Base-by-base conservation (phyloP, 2,113 vertebrate species). In the Centropristis striata region DNA sequence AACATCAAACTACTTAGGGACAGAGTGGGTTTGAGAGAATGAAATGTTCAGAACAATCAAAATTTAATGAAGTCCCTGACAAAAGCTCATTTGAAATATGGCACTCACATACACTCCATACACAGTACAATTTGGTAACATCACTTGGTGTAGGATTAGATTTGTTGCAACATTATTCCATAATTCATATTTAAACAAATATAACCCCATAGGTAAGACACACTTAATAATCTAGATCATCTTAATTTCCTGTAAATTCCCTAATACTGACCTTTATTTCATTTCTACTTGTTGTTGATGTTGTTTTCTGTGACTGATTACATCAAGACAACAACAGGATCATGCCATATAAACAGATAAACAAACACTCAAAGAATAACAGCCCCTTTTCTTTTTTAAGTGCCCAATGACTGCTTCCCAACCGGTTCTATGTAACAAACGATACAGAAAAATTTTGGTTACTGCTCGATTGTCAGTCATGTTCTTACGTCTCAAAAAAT, bases 11-110 rank as follows among this genome's bases (percentile, higher is more conserved):
- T 79, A 66, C 71, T 75, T 16, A 49, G 63, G 55, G 53, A 41
- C 42, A 25, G 41, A 81, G 74, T 63, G 37, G 47, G 59, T 78
- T 23, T 46, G 70, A 75, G 66, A 73, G 65, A 82, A 64, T 75
- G 32, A 79, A 76, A 80, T 82, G 71, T 74, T 78, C 70, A 47
- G 64, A 81, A 42, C n/a, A 51, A 78, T 87, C 66, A 77, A 83
- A 83, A 66, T 71, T 70, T 85, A 88, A 83, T 83, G 67, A 82
- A 20, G 63, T 27, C 69, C 76, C 41, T 51, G 63, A 65, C 61
- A 78, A 76, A 76, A 55, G 61, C 71, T 83, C 58, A 28, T 78
- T 78, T 71, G 57, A 66, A 78, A 67, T 49, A 44, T 51, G 20
- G 10, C 51, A 23, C 39, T 28, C 20, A 3, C 53, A 32, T 13